Base-by-base conservation (phyloP, 1,140 invertebrate genomes). In the Apis cerana region DNA sequence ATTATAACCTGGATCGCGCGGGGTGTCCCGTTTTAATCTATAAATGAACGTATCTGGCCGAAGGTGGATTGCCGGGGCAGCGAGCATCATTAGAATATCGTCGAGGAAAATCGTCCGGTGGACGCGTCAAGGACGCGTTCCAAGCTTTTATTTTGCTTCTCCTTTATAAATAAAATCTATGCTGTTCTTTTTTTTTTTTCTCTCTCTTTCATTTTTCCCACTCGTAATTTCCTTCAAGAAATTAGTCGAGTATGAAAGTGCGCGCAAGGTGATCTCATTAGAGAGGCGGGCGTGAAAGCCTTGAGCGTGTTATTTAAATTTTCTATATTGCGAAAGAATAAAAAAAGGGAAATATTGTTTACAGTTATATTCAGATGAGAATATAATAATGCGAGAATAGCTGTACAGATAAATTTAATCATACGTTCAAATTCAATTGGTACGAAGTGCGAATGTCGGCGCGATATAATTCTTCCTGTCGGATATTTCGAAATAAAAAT, bases 11-110 rank as follows among this genome's bases (percentile, higher is more conserved):
- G 23, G 48, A 67, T 76, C 23, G 23, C 27, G 27, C n/a, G 15
- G 27, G 15, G 21, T 69, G 64, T 69, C 17, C 27, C 52, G 27
- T 56, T 78, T 69, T 78, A 58, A 78, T 59, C 33, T 50, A 23
- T 69, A 48, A 65, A 68, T 50, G 76, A 59, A 78, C 19, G 54
- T 54, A 76, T 43, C 50, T 54, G 75, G 75, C 17, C 12, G 75
- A 65, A 64, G 50, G 27, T 33, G 21, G 50, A n/a, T 61, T 54
- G 7, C 23, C 33, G 61, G 61, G 71, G 33, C n/a, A n/a, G n/a
- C n/a, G n/a, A n/a, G n/a, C 17, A 59, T 74, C 71, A 19, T 75
- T 75, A 67, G 50, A 76, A 67, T 76, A 65, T 76, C 27, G 50
- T 17, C 11, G 64, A 68, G 52, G 21, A 58, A 68, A 67, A 48